Conservation (phyloP, 2,113 vertebrate genomes). For the Gobiocypris rarus region DNA sequence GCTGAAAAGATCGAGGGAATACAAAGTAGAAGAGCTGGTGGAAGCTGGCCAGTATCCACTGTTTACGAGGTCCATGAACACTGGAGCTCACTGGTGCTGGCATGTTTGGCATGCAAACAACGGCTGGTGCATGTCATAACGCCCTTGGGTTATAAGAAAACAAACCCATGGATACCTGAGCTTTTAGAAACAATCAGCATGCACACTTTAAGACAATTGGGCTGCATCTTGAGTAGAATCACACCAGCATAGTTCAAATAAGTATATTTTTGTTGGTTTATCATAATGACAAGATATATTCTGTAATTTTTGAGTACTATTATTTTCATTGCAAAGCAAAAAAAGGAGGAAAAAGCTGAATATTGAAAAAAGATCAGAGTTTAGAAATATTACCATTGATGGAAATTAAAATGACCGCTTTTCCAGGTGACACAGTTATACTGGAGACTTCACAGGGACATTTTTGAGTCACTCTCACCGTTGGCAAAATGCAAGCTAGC, state of each 20-base stretch:
- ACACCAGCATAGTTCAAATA: neutral
- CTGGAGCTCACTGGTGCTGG: neutral
- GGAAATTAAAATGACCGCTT: slow-evolving; percentile 19
- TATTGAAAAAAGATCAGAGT: neutral
- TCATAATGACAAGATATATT: neutral
- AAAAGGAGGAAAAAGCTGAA: neutral
- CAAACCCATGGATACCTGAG: neutral
- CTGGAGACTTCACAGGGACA: slow-evolving; percentile 11
- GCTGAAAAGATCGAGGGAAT: slow-evolving; percentile 1
- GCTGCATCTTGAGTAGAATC: slow-evolving; percentile 7
- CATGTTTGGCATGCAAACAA: neutral
- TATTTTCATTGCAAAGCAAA: neutral
- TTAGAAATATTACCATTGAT: slow-evolving; percentile 29
- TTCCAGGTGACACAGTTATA: neutral
- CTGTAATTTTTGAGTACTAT: neutral
- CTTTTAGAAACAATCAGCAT: neutral
- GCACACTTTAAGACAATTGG: slow-evolving; percentile 2
- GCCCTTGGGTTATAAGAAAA: neutral
- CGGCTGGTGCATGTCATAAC: neutral
- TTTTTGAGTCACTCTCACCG: neutral
- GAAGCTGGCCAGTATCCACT: neutral
- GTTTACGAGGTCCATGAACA: slow-evolving; percentile 1
- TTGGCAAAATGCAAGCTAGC: neutral
- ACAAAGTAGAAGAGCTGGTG: slow-evolving; percentile 9
- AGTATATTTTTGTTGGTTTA: slow-evolving; percentile 1